Evolutionary conservation across 1,140 invertebrate genomes (phyloP), one percentile per base, ranked within the genome.

Genomic region (Drosophila lowei): DNA sequence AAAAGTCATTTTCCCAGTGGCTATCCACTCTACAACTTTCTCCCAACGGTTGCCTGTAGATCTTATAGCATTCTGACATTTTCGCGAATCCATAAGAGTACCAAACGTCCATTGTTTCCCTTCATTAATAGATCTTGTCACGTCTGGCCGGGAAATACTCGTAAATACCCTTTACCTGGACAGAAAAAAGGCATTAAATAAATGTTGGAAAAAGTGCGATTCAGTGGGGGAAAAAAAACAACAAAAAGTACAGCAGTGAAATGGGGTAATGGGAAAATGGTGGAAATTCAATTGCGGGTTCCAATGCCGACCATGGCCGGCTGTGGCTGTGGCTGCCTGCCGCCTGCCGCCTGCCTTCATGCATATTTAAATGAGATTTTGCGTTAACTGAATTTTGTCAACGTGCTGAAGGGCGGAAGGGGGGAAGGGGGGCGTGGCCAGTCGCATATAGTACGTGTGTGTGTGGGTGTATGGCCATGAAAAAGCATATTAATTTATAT

Each of bases 361-460:
- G 77, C 80, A 85, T 85, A 85, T 85, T 85, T 80, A 85, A 85
- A 85, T 85, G 80, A 85, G 77, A 86, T 85, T 85, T 85, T 74
- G 80, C 77, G 80, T 85, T 85, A 86, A 85, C 81, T 86, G 80
- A 85, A 85, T 85, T 85, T 85, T 84, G 73, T 80, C 80, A 79
- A 62, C 77, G 70, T 52, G 64, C 55, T 56, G 38, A 43, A 16
- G 46, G 25, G 11, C 8, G 28, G 38, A 7, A 52, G 41, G 43
- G 8, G 16, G 30, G 48, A 62, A 58, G 11, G 16, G 30, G 46
- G 66, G 61, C 44, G 59, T 72, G 68, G 72, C 46, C 72, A 56
- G 34, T 38, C 34, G 11, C 11, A 13, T 13, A 38, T 38, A 30
- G 75, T 61, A 50, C 46, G 61, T 61, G 60, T 47, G 72, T 38